Evolutionary conservation across 2,888 invertebrate species (phyloP), one percentile per base, ranked within the genome.

Genomic region (Athetis lepigone): DNA sequence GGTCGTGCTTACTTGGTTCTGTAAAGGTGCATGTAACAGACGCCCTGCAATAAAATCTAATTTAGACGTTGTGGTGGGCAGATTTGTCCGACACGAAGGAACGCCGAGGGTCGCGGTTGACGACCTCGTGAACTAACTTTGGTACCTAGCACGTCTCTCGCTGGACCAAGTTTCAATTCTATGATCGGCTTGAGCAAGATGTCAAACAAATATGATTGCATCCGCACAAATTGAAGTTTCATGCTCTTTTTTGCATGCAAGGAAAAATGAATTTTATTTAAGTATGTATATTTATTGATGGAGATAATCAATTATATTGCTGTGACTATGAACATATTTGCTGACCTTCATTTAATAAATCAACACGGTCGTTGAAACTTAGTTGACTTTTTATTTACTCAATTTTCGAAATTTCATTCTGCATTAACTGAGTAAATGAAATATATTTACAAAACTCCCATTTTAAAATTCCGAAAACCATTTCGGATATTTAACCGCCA

Each of bases 41-140:
- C 94, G 93, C 88, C 88, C 88, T 83, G 93, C 90, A 94, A 94
- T 94, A 94, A 95, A 94, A 94, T 95, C 94, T 94, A 95, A 95
- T 95, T 94, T 95, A 94, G 93, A 93, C 93, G 90, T 94, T 85
- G 88, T 86, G 85, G 88, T 86, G 85, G 84, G 88, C 92, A 92
- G 94, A 94, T 94, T 94, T 93, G 92, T 93, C 90, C 89, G 90
- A 86, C 87, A 84, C 84, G 88, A 89, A 82, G 90, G 85, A 83
- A 82, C 85, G 83, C 82, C 42, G 85, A 85, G 89, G 90, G 91
- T 88, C 86, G 85, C 91, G 94, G 94, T 93, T 92, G 92, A 89
- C 90, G 93, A 94, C 93, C 94, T 90, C 86, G 46, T 62, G 58
- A 56, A 75, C 67, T 75, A 61, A 78, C 78, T 78, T 77, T 77